Base-by-base conservation (phyloP, 1,140 invertebrate species). In the Nebria ingens region DNA sequence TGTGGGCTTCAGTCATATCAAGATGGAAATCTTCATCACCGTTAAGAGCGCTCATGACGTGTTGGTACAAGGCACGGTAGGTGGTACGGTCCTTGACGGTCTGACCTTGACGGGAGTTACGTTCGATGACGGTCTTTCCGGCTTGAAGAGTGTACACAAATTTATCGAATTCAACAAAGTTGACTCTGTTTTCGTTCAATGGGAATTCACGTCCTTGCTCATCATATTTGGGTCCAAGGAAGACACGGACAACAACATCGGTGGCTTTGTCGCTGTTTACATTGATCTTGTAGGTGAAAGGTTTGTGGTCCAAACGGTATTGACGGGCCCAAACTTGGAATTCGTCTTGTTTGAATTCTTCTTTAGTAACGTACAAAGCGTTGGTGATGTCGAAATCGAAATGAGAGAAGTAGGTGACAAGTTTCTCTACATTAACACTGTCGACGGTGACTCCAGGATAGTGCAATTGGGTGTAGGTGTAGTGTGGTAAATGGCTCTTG, bases 341-440 rank as follows among this genome's bases (percentile, higher is more conserved):
- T 13, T 29, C 25, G 22, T 65, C 56, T 12, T 57, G 15, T 4
- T 59, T 51, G 54, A 56, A 59, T 57, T 68, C 61, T 9, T 65
- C 45, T 22, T 66, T 53, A 38, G 70, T 64, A 0, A 72, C 65
- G 20, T 70, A 71, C 15, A 87, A 57, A 52, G 79, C 79, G 60
- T 86, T 84, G 62, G 75, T 81, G 22, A 86, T 77, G 57, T 85
- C 79, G 15, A 84, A 61, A 61, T 85, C 79, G 60, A 79, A 81
- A 23, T 84, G 72, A 50, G 87, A 83, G 69, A 87, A 86, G 66
- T 79, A 88, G 19, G 86, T 88, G 15, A 78, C 73, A 4, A 89
- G 67, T 51, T 80, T 77, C 65, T 82, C 81, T 1, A 84, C 73
- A 1, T 68, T 62, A 2, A 87, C 73, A 29, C 76, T 76, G 55